Base-by-base conservation (phyloP, 2,113 vertebrate species). In the Nycticebus coucang region DNA sequence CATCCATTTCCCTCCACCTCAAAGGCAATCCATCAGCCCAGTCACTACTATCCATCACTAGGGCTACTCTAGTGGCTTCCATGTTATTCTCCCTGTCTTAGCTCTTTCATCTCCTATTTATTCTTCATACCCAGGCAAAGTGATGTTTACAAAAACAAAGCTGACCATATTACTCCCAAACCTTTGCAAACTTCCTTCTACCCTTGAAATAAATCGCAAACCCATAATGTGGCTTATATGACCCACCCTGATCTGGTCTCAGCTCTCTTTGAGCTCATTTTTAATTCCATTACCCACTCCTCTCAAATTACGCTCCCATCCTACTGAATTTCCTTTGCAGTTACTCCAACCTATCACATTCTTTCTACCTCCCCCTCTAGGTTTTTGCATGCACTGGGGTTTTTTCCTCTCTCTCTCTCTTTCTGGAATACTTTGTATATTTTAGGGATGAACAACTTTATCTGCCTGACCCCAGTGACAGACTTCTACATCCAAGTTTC, bases 101-200 rank as follows among this genome's bases (percentile, higher is more conserved):
- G 66, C 7, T 50, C 45, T 95, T 72, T 26, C 21, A 14, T 7
- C 15, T 64, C 28, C 19, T 81, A 94, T n/a, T 45, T 28, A 72
- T 88, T 94, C 55, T 94, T 83, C 69, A 88, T 22, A 83, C 5
- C 4, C 12, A 84, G 60, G 17, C 28, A 83, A 6, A 93, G 37
- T 35, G 19, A 92, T 84, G 62, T 64, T 94, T 94, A 78, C 74
- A 90, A 86, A 86, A 72, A 79, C 57, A 93, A 78, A 85, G n/a
- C 57, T 89, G 64, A 89, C 8, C 57, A 93, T 89, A 41, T 45
- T 45, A 57, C 53, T 72, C 41, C 28, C 33, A 71, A 89, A 81
- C 60, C 26, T 62, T 83, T 75, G 77, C 5, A 88, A 45, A 53
- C 24, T 33, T 92, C 57, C 66, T 83, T 83, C 53, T 60, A 60